Conservation (phyloP, 1,140 invertebrate species). For the Aphelenchoides fujianensis region DNA sequence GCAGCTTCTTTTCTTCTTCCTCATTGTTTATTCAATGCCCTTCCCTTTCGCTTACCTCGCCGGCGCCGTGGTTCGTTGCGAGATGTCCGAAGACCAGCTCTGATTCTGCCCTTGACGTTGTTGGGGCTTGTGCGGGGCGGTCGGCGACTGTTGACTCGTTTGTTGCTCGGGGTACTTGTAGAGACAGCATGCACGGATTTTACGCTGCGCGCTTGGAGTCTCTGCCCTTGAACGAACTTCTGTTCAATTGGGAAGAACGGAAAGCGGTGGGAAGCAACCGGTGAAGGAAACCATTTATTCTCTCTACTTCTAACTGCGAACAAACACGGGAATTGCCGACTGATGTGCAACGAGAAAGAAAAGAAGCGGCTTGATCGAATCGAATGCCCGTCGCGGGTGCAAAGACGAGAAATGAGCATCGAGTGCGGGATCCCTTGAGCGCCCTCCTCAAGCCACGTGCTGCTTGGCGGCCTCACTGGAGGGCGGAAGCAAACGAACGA, state of each 20-base stretch:
- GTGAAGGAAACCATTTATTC: slow-evolving; percentile 1
- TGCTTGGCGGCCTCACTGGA: slow-evolving; percentile 30
- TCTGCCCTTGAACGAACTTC: slow-evolving; percentile 39
- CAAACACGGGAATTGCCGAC: too few species aligned
- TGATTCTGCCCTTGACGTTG: background rate
- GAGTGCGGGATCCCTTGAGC: background rate
- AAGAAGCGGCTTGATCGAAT: too few species aligned
- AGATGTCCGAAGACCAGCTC: background rate
- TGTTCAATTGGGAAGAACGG: background rate
- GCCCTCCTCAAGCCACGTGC: slow-evolving; percentile 11
- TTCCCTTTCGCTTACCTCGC: too few species aligned
- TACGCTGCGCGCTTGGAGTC: slow-evolving; percentile 42
- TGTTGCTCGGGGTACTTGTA: slow-evolving; percentile 47
- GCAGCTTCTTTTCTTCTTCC: too few species aligned
- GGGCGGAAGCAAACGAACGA: slow-evolving; percentile 22
- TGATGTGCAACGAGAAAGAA: too few species aligned
- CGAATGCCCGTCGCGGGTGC: background rate
- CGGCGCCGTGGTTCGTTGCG: background rate
- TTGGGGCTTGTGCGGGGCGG: background rate
- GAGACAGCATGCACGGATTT: slow-evolving; percentile 54
- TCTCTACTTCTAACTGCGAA: too few species aligned
- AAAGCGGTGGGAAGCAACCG: slow-evolving; percentile 1
- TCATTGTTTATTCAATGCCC: too few species aligned
- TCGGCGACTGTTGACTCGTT: background rate
- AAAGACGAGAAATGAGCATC: background rate